These are phyloP conservation scores for Pelosia muscerda DNA, from an alignment of 2,888 invertebrate genomes.

Conservation along the genomic window DNA sequence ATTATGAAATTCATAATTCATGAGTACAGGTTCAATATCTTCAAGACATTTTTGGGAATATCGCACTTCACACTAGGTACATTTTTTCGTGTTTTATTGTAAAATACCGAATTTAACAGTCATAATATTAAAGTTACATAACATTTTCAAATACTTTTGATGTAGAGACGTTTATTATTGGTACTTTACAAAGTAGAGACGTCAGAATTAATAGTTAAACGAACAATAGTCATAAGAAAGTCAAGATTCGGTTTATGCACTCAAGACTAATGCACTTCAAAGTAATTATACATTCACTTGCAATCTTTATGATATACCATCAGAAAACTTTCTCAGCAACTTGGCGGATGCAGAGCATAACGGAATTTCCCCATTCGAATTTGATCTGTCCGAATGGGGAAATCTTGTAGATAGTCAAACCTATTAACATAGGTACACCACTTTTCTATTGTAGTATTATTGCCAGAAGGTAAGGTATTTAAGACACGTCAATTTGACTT, in stretches of 20 bases:
- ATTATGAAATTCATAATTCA: not conserved
- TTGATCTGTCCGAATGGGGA: not conserved
- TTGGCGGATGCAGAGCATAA: slow-evolving; percentile 4
- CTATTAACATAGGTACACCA: not conserved
- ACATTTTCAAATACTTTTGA: not conserved
- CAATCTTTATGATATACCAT: not conserved
- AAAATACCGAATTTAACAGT: too few relatives aligned
- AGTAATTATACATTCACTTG: not conserved
- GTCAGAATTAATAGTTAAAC: not conserved
- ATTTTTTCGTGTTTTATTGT: too few relatives aligned
- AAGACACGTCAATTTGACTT: too few relatives aligned
- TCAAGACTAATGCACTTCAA: not conserved
- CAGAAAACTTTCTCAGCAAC: not conserved
- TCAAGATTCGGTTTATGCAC: not conserved
- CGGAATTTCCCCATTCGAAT: not conserved
- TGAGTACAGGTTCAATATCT: not conserved
- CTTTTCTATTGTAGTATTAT: not conserved
- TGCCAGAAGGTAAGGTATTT: not conserved
- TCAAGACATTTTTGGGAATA: not conserved
- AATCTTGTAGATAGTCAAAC: not conserved
- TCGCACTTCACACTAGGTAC: too few relatives aligned
- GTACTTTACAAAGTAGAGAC: slow-evolving; percentile 7
- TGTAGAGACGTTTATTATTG: not conserved
- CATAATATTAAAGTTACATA: not conserved
- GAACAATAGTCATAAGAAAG: not conserved